These are phyloP conservation scores for Aspidoscelis tigris DNA, from an alignment of 2,113 vertebrate genomes.

Conservation along the genomic window DNA sequence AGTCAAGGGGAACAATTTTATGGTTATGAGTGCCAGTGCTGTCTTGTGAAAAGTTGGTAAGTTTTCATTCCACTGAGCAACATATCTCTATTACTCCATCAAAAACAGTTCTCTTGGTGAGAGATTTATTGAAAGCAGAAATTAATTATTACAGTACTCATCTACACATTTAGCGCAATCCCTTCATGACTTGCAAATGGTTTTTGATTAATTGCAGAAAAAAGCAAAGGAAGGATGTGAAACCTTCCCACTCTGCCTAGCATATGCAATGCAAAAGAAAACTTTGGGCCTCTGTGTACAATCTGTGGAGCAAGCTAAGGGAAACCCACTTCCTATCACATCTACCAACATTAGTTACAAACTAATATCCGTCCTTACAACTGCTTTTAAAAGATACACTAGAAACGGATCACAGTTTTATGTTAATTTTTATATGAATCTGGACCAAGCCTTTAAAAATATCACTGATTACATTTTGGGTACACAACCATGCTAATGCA, in stretches of 20 bases:
- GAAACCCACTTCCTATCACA: neutral
- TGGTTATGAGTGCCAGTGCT: neutral
- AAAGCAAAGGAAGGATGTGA: neutral
- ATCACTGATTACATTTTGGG: neutral
- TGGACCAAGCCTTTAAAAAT: neutral
- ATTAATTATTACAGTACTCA: slow-evolving; percentile 26
- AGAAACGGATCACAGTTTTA: neutral
- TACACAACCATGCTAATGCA: too few relatives aligned
- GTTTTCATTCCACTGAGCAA: neutral
- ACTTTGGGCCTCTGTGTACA: neutral
- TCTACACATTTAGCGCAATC: slow-evolving; percentile 24
- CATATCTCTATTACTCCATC: neutral
- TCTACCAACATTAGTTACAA: neutral
- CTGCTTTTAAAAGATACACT: neutral
- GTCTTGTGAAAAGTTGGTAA: slow-evolving; percentile 1
- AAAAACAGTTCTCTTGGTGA: slow-evolving; percentile 15
- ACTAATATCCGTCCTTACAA: fast-evolving
- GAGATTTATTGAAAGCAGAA: slow-evolving; percentile 28
- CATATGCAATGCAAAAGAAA: neutral
- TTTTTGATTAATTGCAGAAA: neutral
- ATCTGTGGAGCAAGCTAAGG: neutral
- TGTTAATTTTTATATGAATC: neutral
- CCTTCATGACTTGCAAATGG: slow-evolving; percentile 3
- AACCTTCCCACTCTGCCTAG: neutral
- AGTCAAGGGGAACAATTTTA: slow-evolving; percentile 21